Evolutionary conservation across 2,888 invertebrate genomes (phyloP).

Genomic region (Drosophila incognita): DNA sequence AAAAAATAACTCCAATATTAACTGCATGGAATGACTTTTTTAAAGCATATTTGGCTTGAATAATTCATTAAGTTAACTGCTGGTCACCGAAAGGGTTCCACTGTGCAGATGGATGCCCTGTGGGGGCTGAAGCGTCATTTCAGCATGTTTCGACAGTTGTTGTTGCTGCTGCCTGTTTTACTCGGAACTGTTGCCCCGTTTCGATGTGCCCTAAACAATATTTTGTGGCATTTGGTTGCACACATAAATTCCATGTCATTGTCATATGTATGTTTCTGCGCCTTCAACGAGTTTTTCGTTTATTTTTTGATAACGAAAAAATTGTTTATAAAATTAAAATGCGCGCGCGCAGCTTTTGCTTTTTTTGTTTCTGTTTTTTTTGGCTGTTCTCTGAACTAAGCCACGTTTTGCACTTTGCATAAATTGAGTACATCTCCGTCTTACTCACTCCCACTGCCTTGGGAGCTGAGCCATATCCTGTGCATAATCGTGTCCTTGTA

Average conservation of each 20-base stretch:
- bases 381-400: conserved; percentile 17
- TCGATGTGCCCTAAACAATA: conserved; percentile 61
- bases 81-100: conserved; percentile 6
- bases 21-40: neutral
- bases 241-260: conserved; percentile 71
- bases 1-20: neutral
- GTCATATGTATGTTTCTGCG: conserved; percentile 56
- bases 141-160: neutral
- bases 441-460: neutral
- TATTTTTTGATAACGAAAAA: conserved; percentile 40
- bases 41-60: neutral
- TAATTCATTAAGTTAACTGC: neutral
- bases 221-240: conserved; percentile 56
- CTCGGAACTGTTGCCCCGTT: conserved; percentile 58
- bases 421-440: conserved; percentile 59
- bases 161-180: conserved; percentile 39
- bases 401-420: conserved; percentile 79
- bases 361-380: conserved; percentile 17
- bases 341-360: conserved; percentile 45
- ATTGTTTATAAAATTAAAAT: conserved; percentile 58
- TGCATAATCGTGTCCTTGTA: conserved; percentile 81
- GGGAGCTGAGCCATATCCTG: conserved; percentile 47
- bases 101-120: conserved; percentile 37
- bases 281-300: conserved; percentile 20
- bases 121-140: conserved; percentile 39